Base-by-base conservation (phyloP, 2,797 vertebrate species). In the Setipinna tenuifilis region DNA sequence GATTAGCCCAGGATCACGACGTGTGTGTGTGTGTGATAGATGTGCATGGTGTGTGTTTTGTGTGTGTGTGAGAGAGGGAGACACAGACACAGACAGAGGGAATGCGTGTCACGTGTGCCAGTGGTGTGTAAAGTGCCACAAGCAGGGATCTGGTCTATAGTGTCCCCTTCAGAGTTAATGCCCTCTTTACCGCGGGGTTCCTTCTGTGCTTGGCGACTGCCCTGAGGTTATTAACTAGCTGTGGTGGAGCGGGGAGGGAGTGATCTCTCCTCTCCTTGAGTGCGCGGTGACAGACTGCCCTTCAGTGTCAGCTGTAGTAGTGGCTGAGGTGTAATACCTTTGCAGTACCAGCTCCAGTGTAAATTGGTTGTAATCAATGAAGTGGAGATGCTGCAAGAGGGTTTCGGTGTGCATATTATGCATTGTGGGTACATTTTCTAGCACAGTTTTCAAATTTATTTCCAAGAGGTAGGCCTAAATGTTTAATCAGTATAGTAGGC, bases 11-110 rank as follows among this genome's bases (percentile, higher is more conserved):
- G 71, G 71, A 78, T 50, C 54, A 54, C 12, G 1, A 46, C 14
- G 46, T 57, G 81, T 54, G 48, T 82, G 44, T 57, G 75, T 82
- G 48, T 28, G 23, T 2, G 35, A 41, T 2, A 41, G 35, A 41
- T 82, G 81, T 82, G 81, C 25, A 50, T 59, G 25, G 14, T 25
- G 48, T 31, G 25, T 68, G 65, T n/a, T n/a, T n/a, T 54, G 48
- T 82, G 44, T 57, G 75, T 82, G 48, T 28, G 23, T 2, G 46
- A 25, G 12, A 54, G 23, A 82, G 25, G 16, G 25, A 7, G 48
- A 28, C 48, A 58, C 35, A 41, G 35, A 41, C 2, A 41, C 35
- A 41, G n/a, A 65, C n/a, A 65, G 62, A 68, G 12, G 11, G 25
- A 12, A 4, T 68, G 62, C n/a, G 19, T 68, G 23, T 28, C 62